Evolutionary conservation across 2,113 vertebrate species (phyloP).

Genomic region (Potamarius usumacintae): DNA sequence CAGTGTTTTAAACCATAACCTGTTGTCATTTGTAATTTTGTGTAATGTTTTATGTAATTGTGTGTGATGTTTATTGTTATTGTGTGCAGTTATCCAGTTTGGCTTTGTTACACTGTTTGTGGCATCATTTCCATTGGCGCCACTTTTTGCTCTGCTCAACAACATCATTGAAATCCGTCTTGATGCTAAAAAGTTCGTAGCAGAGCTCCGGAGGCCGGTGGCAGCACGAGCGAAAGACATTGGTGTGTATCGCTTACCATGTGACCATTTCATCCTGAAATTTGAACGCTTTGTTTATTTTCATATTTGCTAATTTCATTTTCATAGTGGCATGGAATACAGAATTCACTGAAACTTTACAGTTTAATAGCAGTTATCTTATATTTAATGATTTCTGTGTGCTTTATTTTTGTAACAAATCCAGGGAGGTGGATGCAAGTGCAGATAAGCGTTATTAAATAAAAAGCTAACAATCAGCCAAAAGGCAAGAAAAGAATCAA

Average conservation of each 20-base stretch:
- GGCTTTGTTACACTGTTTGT: slow-evolving; percentile 98
- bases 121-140: slow-evolving; percentile 94
- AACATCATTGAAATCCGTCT: slow-evolving; percentile 98
- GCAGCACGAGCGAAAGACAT: slow-evolving; percentile 97
- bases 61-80: not conserved
- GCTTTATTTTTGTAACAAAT: not conserved
- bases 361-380: not conserved
- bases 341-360: not conserved
- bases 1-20: too few species aligned
- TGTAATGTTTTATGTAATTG: not conserved
- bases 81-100: slow-evolving; percentile 91
- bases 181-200: slow-evolving; percentile 95
- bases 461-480: not conserved
- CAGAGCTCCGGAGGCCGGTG: slow-evolving; percentile 88
- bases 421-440: not conserved
- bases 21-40: not conserved
- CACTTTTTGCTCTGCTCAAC: slow-evolving; percentile 93
- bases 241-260: slow-evolving; percentile 71
- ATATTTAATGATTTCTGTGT: not conserved
- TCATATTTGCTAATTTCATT: not conserved
- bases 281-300: not conserved
- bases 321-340: not conserved
- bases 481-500: not conserved
- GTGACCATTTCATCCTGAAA: not conserved
- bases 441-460: not conserved